Base-by-base conservation (phyloP, 2,888 invertebrate species). In the Eulithis testata region DNA sequence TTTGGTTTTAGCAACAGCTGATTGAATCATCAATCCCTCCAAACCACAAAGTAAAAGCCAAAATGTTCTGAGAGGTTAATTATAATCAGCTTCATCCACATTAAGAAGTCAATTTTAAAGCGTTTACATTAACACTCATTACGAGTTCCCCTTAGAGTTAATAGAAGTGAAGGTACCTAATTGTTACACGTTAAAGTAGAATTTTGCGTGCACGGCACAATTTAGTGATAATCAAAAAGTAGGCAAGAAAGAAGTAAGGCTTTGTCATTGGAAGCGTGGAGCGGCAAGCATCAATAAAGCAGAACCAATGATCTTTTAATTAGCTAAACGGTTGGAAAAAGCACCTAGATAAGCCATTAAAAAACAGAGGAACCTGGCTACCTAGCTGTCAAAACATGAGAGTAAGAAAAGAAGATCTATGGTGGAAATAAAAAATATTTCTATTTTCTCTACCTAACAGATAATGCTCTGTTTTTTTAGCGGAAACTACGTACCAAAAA, bases 111-210 rank as follows among this genome's bases (percentile, higher is more conserved):
- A 50, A 21, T 43, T 31, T 5, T 57, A 40, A 49, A 43, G 14
- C 14, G 52, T 60, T 47, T 51, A 12, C 11, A 63, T 56, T 52
- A 63, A 43, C 31, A 53, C 50, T 65, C 63, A 65, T 65, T 56
- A 66, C 43, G 56, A 51, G 54, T 60, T 63, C 3, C 27, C 11
- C 6, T 11, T 1, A 7, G 31, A 55, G 62, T 58, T 60, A 70
- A 66, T 59, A 62, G 62, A 65, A 54, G 54, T 49, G 3, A 21
- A 44, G 31, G 61, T 69, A 70, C 53, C 27, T 47, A 31, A 73
- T 74, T 71, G 68, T 65, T 63, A 58, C 65, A 49, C 67, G 65
- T 72, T 67, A 65, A 70, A 63, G 65, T 63, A 58, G 63, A 62
- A 72, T 68, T 66, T 64, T 69, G 58, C 65, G 61, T 63, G 52